Evolutionary conservation across 2,113 vertebrate species (phyloP), one percentile per base, ranked within the genome.

Genomic region (Hyperopisus bebe): DNA sequence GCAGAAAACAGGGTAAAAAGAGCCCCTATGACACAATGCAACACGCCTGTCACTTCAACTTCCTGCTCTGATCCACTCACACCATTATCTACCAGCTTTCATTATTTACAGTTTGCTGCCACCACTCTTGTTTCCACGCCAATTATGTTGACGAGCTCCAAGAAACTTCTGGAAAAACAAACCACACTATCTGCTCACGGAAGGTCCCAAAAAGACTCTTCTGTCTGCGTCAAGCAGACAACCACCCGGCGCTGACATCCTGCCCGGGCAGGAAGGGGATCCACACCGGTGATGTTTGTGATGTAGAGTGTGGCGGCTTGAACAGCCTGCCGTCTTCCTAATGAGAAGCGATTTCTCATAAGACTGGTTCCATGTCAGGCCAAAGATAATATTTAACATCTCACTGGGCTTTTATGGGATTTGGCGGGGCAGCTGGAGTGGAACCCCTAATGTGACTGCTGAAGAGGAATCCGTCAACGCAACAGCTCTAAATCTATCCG

Each of bases 321-420:
- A 58, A 31, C 51, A n/a, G 35, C 9, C 24, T 31, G n/a, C 46
- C 24, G 27, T 21, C 55, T 21, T 42, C 53, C 86, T 42, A 88
- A 88, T 88, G 86, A 88, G 51, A 88, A 62, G 86, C 35, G 35
- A 62, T 62, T 44, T 88, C 51, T 88, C 51, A 44, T 39, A 55
- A 62, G 31, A 46, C n/a, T 62, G 86, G 35, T 21, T 42, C 86
- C 86, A 44, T 44, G 55, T 88, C 35, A 62, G 51, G 31, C 21
- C 51, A 88, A 88, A 62, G 39, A 62, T 62, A 62, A 88, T 88
- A 88, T 88, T 87, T 88, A 62, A 88, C 31, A 58, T 88, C 86
- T 58, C 53, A 31, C 86, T 53, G 47, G 27, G 50, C 50, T 87
- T 55, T 87, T 87, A 88, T 42, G 51, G 42, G 55, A 62, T 62